These are phyloP conservation scores for Argyresthia goedartella DNA, from an alignment of 2,888 invertebrate species.

Conservation along the genomic window DNA sequence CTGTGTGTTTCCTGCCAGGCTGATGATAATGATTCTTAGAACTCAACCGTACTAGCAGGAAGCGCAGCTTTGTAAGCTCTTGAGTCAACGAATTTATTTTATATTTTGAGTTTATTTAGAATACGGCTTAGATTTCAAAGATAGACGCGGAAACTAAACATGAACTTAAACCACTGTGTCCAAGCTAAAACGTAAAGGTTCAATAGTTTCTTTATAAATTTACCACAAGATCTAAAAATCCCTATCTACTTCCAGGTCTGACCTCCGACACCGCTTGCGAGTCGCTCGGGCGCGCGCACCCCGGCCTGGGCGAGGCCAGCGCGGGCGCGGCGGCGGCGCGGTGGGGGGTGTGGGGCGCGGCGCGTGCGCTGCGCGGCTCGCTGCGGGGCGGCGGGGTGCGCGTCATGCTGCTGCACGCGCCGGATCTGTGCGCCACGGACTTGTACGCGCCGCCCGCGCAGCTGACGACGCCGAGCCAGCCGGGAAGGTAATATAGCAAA, in stretches of 20 bases:
- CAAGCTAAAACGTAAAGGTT: no score
- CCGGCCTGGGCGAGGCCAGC: slow-evolving; percentile 30
- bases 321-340: slow-evolving; percentile 71
- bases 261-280: slow-evolving; percentile 63
- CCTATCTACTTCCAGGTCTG: slow-evolving; percentile 33
- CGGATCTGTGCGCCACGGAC: slow-evolving; percentile 74
- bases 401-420: slow-evolving; percentile 82
- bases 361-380: slow-evolving; percentile 78
- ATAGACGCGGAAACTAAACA: no score
- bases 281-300: slow-evolving; percentile 34
- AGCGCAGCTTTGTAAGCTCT: no score
- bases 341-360: slow-evolving; percentile 86
- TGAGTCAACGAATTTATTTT: no score
- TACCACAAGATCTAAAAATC: no score
- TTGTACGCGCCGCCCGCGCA: slow-evolving; percentile 75
- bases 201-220: no score
- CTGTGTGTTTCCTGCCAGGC: no score
- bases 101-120: no score
- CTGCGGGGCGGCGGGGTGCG: slow-evolving; percentile 78
- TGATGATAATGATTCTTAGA: no score
- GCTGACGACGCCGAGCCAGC: slow-evolving; percentile 48
- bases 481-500: slow-evolving; percentile 35
- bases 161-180: no score
- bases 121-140: no score
- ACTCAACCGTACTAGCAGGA: no score